Conservation (phyloP, 2,888 invertebrate species). For the Philhelius pedissequus region DNA sequence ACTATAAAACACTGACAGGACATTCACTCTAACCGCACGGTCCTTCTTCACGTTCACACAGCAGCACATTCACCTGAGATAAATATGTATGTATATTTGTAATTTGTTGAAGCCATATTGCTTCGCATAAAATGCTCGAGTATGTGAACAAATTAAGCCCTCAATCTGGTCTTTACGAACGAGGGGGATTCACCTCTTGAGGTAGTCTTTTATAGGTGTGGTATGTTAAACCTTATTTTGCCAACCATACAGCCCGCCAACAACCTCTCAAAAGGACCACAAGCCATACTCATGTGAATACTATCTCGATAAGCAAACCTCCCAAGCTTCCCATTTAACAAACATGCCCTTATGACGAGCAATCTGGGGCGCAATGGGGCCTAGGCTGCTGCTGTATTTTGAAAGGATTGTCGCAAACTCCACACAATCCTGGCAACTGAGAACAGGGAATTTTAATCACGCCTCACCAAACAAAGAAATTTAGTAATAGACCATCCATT, state of each 20-base stretch:
- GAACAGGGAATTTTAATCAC: slow-evolving; percentile 63
- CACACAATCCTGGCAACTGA: slow-evolving; percentile 30
- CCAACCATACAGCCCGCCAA: not conserved
- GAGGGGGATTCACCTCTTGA: not conserved
- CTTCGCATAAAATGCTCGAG: not conserved
- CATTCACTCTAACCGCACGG: not conserved
- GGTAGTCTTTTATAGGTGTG: not conserved
- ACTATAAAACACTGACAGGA: not conserved
- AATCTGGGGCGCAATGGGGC: not conserved
- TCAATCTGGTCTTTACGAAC: slow-evolving; percentile 21
- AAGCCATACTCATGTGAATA: slow-evolving; percentile 53
- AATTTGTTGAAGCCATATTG: slow-evolving; percentile 31
- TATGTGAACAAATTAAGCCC: slow-evolving; percentile 43
- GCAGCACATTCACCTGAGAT: not conserved
- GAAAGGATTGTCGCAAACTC: slow-evolving; percentile 60
- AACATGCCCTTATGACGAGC: slow-evolving; percentile 54
- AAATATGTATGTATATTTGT: too few species aligned
- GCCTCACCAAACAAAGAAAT: slow-evolving; percentile 67
- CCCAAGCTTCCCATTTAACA: slow-evolving; percentile 8
- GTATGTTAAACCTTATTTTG: slow-evolving; percentile 13
- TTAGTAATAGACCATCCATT: slow-evolving; percentile 64
- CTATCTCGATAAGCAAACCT: slow-evolving; percentile 49
- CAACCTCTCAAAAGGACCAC: slow-evolving; percentile 42
- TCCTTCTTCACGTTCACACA: too few species aligned
- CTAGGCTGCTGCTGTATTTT: slow-evolving; percentile 19